These are phyloP conservation scores for Mactra quadrangularis DNA, from an alignment of 1,140 invertebrate species.

Conservation along the genomic window DNA sequence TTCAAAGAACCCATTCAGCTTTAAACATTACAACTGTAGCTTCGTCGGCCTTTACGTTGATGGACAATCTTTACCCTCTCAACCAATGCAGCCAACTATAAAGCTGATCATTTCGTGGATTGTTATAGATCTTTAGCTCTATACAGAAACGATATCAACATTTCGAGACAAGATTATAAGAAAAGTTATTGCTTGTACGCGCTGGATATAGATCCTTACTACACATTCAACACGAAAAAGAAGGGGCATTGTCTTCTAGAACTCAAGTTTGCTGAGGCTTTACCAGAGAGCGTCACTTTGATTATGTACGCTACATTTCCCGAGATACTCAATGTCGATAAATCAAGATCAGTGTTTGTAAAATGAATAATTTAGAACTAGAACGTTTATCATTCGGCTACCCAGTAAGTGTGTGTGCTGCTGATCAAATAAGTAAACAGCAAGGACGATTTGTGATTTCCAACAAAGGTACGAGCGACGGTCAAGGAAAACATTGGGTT, in stretches of 20 bases:
- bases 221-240: slow-evolving; percentile 49
- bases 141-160: not conserved
- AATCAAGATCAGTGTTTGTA: slow-evolving; percentile 36
- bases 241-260: slow-evolving; percentile 47
- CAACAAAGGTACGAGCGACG: not conserved
- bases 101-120: not conserved
- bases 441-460: not conserved
- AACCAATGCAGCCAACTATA: slow-evolving; percentile 31
- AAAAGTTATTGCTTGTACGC: slow-evolving; percentile 47
- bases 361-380: slow-evolving; percentile 48
- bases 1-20: not conserved
- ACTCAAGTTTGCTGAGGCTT: slow-evolving; percentile 38
- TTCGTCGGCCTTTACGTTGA: slow-evolving; percentile 52
- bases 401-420: slow-evolving; percentile 3
- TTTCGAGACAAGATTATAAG: not conserved
- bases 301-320: slow-evolving; percentile 59
- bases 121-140: not conserved
- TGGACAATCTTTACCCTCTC: slow-evolving; percentile 50
- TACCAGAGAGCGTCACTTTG: slow-evolving; percentile 57
- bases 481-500: slow-evolving; percentile 21
- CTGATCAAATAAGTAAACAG: not conserved
- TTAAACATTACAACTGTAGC: slow-evolving; percentile 41
- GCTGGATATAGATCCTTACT: slow-evolving; percentile 36
- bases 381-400: not conserved
- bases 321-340: slow-evolving; percentile 34